A percentile compares a stretch with the other conserved stretches of the same genome.
These are phyloP conservation scores for Anser cygnoides DNA, from an alignment of 2,113 vertebrate species.

Conservation along the genomic window DNA sequence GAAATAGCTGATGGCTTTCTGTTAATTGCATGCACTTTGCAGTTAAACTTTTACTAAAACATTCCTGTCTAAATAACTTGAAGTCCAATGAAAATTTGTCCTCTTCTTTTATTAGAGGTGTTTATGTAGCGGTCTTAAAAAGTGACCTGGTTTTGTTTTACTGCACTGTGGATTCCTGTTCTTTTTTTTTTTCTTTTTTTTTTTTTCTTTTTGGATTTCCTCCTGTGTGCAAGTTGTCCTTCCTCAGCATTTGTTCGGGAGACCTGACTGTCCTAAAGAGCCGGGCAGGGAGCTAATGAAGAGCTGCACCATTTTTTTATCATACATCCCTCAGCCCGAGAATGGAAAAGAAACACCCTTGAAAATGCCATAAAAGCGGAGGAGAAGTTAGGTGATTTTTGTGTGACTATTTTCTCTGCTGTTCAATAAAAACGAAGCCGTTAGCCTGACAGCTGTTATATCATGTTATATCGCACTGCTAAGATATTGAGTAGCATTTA, in stretches of 20 bases:
- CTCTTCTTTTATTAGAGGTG: conserved; percentile 66
- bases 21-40: conserved; percentile 62
- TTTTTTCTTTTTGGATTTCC: conserved; percentile 23
- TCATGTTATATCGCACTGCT: conserved; percentile 48
- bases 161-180: conserved; percentile 33
- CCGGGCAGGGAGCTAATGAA: not conserved
- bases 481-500: conserved; percentile 66
- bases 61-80: conserved; percentile 50
- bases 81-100: conserved; percentile 62
- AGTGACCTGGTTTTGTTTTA: conserved; percentile 62
- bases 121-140: conserved; percentile 70
- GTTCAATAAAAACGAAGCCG: conserved; percentile 49
- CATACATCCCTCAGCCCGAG: not conserved
- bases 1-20: conserved; percentile 68
- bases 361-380: conserved; percentile 29
- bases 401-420: conserved; percentile 55
- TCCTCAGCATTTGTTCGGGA: not conserved
- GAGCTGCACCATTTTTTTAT: not conserved
- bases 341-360: conserved; percentile 21
- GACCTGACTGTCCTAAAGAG: not conserved
- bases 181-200: no score
- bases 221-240: not conserved
- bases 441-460: conserved; percentile 71
- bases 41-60: conserved; percentile 63
- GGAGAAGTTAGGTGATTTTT: conserved; percentile 45